These are phyloP conservation scores for Eriocheir sinensis DNA, from an alignment of 1,140 invertebrate genomes.

Conservation along the genomic window DNA sequence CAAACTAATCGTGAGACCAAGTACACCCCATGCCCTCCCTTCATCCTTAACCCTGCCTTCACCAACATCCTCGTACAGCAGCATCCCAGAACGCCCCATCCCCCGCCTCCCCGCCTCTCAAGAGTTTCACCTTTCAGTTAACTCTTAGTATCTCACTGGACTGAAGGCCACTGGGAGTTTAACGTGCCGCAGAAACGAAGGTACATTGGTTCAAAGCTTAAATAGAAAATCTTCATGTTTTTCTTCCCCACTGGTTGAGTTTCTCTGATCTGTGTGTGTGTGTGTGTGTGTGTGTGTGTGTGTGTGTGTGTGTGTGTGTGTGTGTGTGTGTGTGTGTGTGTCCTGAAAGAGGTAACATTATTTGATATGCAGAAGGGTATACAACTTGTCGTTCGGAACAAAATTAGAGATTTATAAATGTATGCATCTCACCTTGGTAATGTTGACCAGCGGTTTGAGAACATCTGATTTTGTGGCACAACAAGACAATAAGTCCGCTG, in stretches of 20 bases:
- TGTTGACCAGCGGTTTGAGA: not conserved
- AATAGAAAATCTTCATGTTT: not conserved
- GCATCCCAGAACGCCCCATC: not conserved
- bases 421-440: not conserved
- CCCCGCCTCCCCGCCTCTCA: not conserved
- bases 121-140: not conserved
- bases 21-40: too few species aligned
- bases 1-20: not conserved
- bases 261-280: not conserved
- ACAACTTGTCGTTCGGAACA: too few species aligned
- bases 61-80: not conserved
- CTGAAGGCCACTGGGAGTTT: not conserved
- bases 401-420: not conserved
- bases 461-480: not conserved
- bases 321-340: constrained; percentile 53
- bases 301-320: constrained; percentile 50
- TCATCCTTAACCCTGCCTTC: not conserved
- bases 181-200: not conserved
- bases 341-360: not conserved
- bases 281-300: constrained; percentile 46
- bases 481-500: not conserved
- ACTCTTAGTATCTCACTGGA: not conserved
- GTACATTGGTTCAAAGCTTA: too few species aligned
- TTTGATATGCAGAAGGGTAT: not conserved
- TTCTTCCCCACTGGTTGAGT: too few species aligned